Conservation (phyloP, 2,797 vertebrate genomes). For the Paedocypris micromegethes region DNA sequence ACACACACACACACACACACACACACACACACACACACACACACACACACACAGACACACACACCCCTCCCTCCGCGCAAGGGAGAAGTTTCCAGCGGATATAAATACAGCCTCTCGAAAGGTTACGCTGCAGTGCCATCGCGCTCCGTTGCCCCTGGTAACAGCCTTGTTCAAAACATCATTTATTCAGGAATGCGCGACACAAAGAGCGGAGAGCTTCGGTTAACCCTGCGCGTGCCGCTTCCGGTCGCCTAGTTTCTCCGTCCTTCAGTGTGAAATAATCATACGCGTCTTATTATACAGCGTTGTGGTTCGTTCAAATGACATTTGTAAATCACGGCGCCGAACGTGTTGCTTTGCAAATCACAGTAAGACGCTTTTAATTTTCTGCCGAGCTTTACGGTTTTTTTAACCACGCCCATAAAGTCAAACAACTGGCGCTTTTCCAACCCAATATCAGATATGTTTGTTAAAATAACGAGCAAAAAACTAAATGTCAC, state of each 20-base stretch:
- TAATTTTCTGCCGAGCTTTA: too few relatives aligned
- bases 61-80: conserved; percentile 47
- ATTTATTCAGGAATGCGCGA: conserved; percentile 78
- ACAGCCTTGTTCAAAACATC: conserved; percentile 72
- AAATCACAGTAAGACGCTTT: too few relatives aligned
- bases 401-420: too few relatives aligned
- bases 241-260: neutral
- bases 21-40: conserved; percentile 31
- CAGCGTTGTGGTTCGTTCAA: too few relatives aligned
- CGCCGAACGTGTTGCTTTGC: too few relatives aligned
- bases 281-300: too few relatives aligned
- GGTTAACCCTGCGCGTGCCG: conserved; percentile 63
- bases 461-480: too few relatives aligned
- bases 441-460: too few relatives aligned
- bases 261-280: too few relatives aligned
- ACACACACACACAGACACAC: conserved; percentile 5
- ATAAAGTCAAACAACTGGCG: too few relatives aligned
- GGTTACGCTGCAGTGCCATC: conserved; percentile 66
- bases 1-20: neutral
- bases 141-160: conserved; percentile 71
- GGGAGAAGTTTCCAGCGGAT: conserved; percentile 63
- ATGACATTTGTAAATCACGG: too few relatives aligned
- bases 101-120: conserved; percentile 72
- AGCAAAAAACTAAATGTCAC: too few relatives aligned
- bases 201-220: conserved; percentile 59